Conservation (phyloP, 2,113 vertebrate species). For the Rhizomys pruinosus region DNA sequence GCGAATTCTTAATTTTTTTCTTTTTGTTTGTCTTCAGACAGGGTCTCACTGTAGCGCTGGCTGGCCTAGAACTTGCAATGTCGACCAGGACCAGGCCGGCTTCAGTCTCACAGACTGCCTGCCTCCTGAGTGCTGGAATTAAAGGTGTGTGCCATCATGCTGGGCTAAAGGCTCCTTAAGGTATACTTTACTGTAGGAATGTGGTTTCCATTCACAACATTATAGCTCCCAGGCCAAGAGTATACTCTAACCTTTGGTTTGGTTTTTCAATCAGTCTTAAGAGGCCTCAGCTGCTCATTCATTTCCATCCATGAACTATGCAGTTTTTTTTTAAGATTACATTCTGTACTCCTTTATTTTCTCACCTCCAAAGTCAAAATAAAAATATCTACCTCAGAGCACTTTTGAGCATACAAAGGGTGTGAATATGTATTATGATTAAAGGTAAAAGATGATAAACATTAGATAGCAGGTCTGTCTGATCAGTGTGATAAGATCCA, state of each 20-base stretch:
- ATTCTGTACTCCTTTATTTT: not conserved
- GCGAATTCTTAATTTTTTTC: too few relatives aligned
- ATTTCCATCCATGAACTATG: not conserved
- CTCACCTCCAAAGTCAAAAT: conserved; percentile 21
- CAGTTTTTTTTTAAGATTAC: not conserved
- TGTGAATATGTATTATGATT: not conserved
- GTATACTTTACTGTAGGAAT: not conserved
- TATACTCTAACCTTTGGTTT: not conserved
- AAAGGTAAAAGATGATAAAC: not conserved
- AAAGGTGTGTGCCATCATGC: too few relatives aligned
- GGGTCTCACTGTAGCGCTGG: too few relatives aligned
- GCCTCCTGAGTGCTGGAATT: too few relatives aligned
- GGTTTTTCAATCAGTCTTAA: not conserved
- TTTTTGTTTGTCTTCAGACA: too few relatives aligned
- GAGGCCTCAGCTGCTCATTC: not conserved
- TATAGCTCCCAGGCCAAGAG: not conserved
- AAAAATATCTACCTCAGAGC: not conserved
- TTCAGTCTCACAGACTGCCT: too few relatives aligned
- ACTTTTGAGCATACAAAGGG: not conserved
- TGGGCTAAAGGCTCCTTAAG: not conserved
- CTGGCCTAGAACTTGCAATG: too few relatives aligned
- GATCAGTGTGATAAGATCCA: not conserved
- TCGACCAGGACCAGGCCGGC: too few relatives aligned
- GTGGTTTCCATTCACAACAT: not conserved
- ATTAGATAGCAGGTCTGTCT: not conserved